Evolutionary conservation across 2,888 invertebrate species (phyloP).

Genomic region (Lasioglossum vierecki): DNA sequence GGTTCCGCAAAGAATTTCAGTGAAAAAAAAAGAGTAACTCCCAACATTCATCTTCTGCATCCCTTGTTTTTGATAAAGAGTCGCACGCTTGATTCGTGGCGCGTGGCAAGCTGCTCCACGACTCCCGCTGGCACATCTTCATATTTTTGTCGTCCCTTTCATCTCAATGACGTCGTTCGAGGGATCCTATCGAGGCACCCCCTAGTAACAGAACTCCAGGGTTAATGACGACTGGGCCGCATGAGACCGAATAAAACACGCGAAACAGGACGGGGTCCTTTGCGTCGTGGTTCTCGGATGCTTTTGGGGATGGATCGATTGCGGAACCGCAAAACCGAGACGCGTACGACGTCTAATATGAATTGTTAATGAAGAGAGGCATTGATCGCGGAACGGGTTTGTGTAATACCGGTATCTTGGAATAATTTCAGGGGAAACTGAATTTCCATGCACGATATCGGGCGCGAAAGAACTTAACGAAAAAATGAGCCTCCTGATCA

Average conservation of each 20-base stretch:
- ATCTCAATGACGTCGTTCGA: slow-evolving; percentile 53
- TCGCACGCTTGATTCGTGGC: slow-evolving; percentile 32
- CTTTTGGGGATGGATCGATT: slow-evolving; percentile 39
- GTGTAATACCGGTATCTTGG: neutral
- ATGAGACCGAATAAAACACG: slow-evolving; percentile 50
- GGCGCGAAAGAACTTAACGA: neutral
- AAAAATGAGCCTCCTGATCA: neutral
- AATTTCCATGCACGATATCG: neutral
- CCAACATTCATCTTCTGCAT: neutral
- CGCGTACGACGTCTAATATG: slow-evolving; percentile 31
- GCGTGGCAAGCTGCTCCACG: slow-evolving; percentile 18
- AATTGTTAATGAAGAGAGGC: slow-evolving; percentile 41
- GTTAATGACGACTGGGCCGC: slow-evolving; percentile 50
- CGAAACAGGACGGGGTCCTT: slow-evolving; percentile 29
- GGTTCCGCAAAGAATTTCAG: neutral
- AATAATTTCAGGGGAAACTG: neutral
- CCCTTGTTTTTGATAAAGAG: slow-evolving; percentile 43
- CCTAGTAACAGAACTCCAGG: slow-evolving; percentile 49
- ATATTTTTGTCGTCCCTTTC: slow-evolving; percentile 52
- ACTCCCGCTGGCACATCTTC: slow-evolving; percentile 31
- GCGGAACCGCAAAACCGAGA: slow-evolving; percentile 5
- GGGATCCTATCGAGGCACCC: slow-evolving; percentile 54
- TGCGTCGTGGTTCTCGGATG: slow-evolving; percentile 23
- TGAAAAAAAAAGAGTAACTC: neutral
- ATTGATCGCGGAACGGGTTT: slow-evolving; percentile 18